Evolutionary conservation across 2,113 vertebrate genomes (phyloP), one percentile per base, ranked within the genome.

Genomic region (Saguinus midas): DNA sequence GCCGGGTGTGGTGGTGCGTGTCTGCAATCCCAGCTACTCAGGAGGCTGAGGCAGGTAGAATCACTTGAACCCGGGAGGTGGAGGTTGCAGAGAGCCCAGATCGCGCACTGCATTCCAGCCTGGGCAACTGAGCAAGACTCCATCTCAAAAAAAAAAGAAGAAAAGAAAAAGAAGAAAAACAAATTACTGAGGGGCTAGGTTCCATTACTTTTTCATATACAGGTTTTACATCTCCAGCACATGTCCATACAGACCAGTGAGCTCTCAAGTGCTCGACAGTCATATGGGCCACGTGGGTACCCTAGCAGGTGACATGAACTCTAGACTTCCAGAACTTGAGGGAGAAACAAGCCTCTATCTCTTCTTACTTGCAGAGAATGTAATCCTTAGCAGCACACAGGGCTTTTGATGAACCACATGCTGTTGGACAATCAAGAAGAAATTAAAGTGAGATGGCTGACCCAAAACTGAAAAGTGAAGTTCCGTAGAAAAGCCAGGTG

Each of bases 261-360:
- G 27, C 66, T 82, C 40, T 81, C 50, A 37, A 58, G 12, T 20
- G 29, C 45, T 64, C 43, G 6, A 1, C 21, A 43, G 66, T 68
- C 4, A 3, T 48, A 12, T 20, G 85, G 48, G 80, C 52, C 20
- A 37, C 43, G 9, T 4, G 32, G 57, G 43, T 40, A 25, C 58
- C 7, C 3, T 0, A 2, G 0, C 2, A 14, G n/a, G 16, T 0
- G 0, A 40, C 1, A 0, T 25, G 50, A 43, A 12, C 40, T 16
- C 37, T 13, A 76, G 88, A 48, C 9, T 76, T 80, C 43, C 48
- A 40, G 25, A 78, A 70, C 29, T 21, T 50, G 17, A 64, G n/a
- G 12, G 18, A 25, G 27, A 80, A 76, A 66, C 6, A 55, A 91
- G 32, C 5, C 12, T 64, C 52, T 80, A 14, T 25, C 35, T 57